Base-by-base conservation (phyloP, 2,113 vertebrate genomes). In the Naja naja region DNA sequence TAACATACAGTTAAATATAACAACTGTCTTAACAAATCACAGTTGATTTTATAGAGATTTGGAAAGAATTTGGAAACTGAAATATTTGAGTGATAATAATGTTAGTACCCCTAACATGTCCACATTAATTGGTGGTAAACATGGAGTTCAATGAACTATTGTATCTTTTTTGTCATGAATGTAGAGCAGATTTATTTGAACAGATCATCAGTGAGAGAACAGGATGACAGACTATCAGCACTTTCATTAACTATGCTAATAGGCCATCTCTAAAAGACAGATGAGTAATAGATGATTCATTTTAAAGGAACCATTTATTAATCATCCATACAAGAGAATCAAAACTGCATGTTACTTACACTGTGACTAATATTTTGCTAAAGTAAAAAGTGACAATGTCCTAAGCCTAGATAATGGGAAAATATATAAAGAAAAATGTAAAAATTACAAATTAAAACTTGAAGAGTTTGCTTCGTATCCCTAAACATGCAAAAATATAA, bases 141-240 rank as follows among this genome's bases (percentile, higher is more conserved):
- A 47, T 53, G 54, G 43, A 58, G 54, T 86, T 93, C 30, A 27
- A 30, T 90, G 55, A 86, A 86, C 88, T 93, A 90, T 39, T 45
- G n/a, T 27, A 27, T 30, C n/a, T 88, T 85, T 95, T 55, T 43
- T 90, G 87, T 87, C 88, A 9, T 85, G 86, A 85, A 74, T 92
- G 27, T 8, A 95, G 56, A 81, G 85, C 39, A 34, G 39, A 81
- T 64, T 88, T 93, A 56, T 54, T 90, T 81, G 20, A 90, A 81
- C n/a, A 95, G 94, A 93, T 95, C 89, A 91, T 39, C 88, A 89
- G 93, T 74, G 91, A 20, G 43, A 92, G 64, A 22, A 49, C 56
- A 93, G 39, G 58, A 93, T 90, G 60, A 91, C 69, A 94, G 74
- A 94, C 93, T 92, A 96, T 95, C 90, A 96, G 86, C 89, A 88